Percentiles rank a stretch among this genome's conserved stretches.
Evolutionary conservation across 2,113 vertebrate species (phyloP).

Genomic region (Antigone vipio): DNA sequence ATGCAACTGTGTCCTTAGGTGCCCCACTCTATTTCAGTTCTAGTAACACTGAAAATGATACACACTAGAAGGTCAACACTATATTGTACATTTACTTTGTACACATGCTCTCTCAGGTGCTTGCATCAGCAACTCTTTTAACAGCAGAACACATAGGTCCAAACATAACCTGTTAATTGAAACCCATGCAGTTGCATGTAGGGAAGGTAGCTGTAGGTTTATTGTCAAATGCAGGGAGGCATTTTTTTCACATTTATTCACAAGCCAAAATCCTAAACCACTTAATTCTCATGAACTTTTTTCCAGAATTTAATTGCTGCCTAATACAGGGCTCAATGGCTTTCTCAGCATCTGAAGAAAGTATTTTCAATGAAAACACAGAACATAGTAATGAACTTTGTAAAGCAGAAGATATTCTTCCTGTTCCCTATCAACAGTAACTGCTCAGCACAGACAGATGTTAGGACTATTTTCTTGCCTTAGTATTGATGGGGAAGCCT

Average conservation of each 20-base stretch:
- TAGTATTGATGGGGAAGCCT: neutral
- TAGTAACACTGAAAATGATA: neutral
- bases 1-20: neutral
- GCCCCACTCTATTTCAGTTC: neutral
- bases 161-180: neutral
- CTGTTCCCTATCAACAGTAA: neutral
- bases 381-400: neutral
- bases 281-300: neutral
- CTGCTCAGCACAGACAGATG: neutral
- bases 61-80: fast-evolving
- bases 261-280: neutral
- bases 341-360: neutral
- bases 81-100: neutral
- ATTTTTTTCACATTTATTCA: neutral
- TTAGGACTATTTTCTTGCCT: neutral
- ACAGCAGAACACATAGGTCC: neutral
- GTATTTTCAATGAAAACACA: neutral
- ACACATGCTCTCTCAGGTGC: neutral
- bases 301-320: neutral
- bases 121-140: neutral
- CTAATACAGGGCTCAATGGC: neutral
- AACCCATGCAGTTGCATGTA: neutral
- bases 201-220: neutral
- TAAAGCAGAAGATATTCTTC: neutral
- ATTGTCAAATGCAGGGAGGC: neutral